phyloP scores from a whole-genome alignment of 2,113 vertebrate species.

The Platycercus adscitus region DNA sequence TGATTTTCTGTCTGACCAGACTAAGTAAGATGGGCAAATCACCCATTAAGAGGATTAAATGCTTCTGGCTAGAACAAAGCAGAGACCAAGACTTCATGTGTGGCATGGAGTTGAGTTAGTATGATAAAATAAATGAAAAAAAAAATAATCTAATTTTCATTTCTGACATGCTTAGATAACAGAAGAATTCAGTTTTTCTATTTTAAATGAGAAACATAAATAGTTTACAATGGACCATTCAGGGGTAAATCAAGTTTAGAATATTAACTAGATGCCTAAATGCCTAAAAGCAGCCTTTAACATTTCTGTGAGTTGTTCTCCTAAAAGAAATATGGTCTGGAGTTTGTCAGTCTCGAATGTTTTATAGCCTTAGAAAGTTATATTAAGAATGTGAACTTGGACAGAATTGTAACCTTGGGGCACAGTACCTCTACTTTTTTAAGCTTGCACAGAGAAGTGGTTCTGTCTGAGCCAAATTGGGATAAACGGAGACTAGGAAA shows the following conservation, averaged over 20 bases:
- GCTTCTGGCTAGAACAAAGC: slow-evolving; percentile 23
- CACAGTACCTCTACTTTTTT: background rate
- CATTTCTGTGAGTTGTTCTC: background rate
- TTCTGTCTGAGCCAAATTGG: background rate
- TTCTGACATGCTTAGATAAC: slow-evolving; percentile 51
- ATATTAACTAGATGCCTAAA: background rate
- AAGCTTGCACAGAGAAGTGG: background rate
- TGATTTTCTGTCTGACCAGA: slow-evolving; percentile 44
- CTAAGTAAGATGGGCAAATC: background rate
- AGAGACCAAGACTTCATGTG: slow-evolving; percentile 23
- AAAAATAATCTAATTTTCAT: slow-evolving; percentile 15
- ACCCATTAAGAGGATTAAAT: slow-evolving; percentile 57
- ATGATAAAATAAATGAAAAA: slow-evolving; percentile 2
- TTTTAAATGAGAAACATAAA: slow-evolving; percentile 16
- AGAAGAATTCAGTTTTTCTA: background rate
- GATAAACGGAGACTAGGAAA: background rate
- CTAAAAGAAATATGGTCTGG: background rate
- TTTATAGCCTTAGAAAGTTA: background rate
- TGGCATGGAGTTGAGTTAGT: background rate
- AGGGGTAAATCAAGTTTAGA: slow-evolving; percentile 1
- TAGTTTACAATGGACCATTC: slow-evolving; percentile 1
- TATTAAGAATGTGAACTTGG: background rate
- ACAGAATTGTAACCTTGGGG: background rate
- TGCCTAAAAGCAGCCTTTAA: background rate
- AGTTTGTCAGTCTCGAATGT: background rate